Conservation (phyloP, 2,113 vertebrate species). For the Vireo altiloquus region DNA sequence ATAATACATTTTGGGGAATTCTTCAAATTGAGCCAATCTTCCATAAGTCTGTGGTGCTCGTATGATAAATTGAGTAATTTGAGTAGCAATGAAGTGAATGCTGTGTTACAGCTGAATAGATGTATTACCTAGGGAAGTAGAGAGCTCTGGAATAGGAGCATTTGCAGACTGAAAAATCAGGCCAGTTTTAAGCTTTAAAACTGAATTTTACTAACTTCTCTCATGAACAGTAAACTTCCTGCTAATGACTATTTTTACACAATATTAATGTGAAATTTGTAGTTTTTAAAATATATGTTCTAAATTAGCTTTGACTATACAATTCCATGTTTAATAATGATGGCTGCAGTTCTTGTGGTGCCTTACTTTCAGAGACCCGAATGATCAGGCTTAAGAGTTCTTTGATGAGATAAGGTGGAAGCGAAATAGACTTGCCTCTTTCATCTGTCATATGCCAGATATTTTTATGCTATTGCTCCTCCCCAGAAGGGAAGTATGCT, state of each 20-base stretch:
- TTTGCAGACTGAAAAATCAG: neutral
- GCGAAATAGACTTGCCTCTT: neutral
- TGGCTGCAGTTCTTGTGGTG: neutral
- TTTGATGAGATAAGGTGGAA: neutral
- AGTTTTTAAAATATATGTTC: neutral
- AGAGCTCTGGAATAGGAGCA: neutral
- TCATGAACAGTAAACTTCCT: neutral
- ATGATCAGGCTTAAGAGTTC: neutral
- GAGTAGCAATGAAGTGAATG: neutral
- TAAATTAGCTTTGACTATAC: neutral
- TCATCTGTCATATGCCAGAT: neutral
- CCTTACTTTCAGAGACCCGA: neutral
- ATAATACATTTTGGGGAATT: neutral
- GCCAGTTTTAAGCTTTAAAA: neutral
- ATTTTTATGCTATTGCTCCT: neutral
- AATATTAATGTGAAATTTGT: neutral
- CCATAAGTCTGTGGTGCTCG: neutral
- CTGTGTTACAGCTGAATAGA: neutral
- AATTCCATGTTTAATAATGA: neutral
- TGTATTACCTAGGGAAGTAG: neutral
- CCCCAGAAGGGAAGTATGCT: neutral
- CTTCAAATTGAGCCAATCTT: neutral
- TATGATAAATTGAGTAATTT: neutral
- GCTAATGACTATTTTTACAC: neutral
- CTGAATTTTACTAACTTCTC: neutral